These are phyloP conservation scores for Helarctos malayanus DNA, from an alignment of 2,797 vertebrate species.

Conservation along the genomic window DNA sequence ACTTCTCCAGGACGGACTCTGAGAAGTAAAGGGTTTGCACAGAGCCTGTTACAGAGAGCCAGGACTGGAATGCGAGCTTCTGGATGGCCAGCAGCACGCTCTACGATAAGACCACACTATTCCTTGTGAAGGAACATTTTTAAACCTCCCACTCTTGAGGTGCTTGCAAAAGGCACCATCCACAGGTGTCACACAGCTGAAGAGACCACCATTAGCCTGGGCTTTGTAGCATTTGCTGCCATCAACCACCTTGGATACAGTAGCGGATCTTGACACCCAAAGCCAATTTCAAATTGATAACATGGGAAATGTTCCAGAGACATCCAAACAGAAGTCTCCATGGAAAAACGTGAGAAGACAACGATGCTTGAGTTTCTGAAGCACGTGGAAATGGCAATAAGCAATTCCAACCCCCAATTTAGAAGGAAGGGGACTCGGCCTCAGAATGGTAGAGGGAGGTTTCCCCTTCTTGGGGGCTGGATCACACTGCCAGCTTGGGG, in stretches of 20 bases:
- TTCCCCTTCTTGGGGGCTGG: background rate
- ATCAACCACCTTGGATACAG: slow-evolving; percentile 19
- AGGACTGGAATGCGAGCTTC: background rate
- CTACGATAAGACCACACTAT: background rate
- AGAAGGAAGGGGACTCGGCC: slow-evolving; percentile 17
- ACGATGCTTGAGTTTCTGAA: background rate
- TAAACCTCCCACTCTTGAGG: background rate
- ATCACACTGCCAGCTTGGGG: background rate
- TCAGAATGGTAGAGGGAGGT: background rate
- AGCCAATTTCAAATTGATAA: slow-evolving; percentile 2
- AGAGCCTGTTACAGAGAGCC: background rate
- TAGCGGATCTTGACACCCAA: background rate
- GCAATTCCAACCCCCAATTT: background rate
- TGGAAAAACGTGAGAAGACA: background rate
- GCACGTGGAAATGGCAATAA: background rate
- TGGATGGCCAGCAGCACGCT: background rate
- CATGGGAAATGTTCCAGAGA: background rate
- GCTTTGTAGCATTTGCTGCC: background rate
- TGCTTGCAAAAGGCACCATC: background rate
- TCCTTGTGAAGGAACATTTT: background rate
- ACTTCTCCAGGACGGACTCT: slow-evolving; percentile 20
- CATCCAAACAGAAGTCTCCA: background rate
- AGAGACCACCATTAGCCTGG: background rate
- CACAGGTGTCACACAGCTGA: background rate
- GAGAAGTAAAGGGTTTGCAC: background rate